Conservation (phyloP, 2,113 vertebrate genomes). For the Tympanuchus pallidicinctus region DNA sequence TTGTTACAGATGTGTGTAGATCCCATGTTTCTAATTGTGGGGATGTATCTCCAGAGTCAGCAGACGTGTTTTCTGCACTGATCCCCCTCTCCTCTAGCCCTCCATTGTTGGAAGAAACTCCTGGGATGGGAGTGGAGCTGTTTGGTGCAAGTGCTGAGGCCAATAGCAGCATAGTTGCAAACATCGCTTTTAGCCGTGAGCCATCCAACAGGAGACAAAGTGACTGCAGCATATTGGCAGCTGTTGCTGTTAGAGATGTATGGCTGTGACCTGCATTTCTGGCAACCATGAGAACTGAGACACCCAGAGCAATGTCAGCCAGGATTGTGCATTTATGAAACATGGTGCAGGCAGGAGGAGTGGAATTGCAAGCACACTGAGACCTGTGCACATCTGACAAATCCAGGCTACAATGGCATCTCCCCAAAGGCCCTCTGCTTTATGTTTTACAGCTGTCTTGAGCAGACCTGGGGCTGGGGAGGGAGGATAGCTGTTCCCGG, state of each 20-base stretch:
- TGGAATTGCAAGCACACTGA: neutral
- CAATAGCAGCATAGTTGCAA: neutral
- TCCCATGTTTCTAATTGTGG: slow-evolving; percentile 14
- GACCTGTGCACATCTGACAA: neutral
- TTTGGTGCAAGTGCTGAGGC: slow-evolving; percentile 7
- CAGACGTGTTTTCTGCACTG: neutral
- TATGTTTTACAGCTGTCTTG: neutral
- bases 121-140: neutral
- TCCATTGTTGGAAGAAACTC: slow-evolving; percentile 41
- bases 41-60: slow-evolving; percentile 44
- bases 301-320: neutral
- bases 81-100: neutral
- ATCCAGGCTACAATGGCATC: neutral
- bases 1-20: slow-evolving; percentile 36
- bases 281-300: neutral
- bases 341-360: neutral
- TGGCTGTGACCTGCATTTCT: neutral
- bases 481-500: neutral
- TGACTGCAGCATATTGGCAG: neutral
- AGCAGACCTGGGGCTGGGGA: neutral
- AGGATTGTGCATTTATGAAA: neutral
- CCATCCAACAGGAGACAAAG: neutral
- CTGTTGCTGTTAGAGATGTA: slow-evolving; percentile 22
- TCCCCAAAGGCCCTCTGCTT: neutral
- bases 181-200: neutral